Conservation (phyloP, 2,888 invertebrate genomes). For the Lepidochitona cinerea region DNA sequence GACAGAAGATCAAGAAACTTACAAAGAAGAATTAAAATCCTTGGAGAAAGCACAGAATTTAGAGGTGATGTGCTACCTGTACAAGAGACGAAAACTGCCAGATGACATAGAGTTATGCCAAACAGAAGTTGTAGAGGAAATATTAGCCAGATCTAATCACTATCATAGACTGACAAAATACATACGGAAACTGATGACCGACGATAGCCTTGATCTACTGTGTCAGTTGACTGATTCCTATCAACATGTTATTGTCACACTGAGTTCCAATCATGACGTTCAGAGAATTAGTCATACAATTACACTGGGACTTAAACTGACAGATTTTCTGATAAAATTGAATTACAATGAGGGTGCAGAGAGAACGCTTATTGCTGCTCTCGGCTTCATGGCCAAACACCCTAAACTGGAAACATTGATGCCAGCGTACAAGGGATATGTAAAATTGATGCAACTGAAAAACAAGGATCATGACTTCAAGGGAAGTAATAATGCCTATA, state of each 20-base stretch:
- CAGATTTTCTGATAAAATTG: conserved; percentile 53
- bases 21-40: conserved; percentile 47
- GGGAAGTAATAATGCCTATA: conserved; percentile 50
- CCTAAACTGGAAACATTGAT: conserved; percentile 56
- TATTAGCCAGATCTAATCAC: conserved; percentile 47
- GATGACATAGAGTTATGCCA: conserved; percentile 60
- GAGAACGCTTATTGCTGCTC: conserved; percentile 41
- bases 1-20: conserved; percentile 45
- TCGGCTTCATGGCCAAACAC: conserved; percentile 49
- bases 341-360: conserved; percentile 51
- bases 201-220: conserved; percentile 42
- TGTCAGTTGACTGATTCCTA: conserved; percentile 50
- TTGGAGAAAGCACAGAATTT: conserved; percentile 51
- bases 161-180: conserved; percentile 60
- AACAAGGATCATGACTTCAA: conserved; percentile 54
- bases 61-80: conserved; percentile 53
- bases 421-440: conserved; percentile 52
- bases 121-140: conserved; percentile 56
- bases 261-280: conserved; percentile 43
- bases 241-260: conserved; percentile 30
- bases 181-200: conserved; percentile 41
- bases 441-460: conserved; percentile 55
- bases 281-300: conserved; percentile 43
- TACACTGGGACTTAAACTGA: conserved; percentile 48
- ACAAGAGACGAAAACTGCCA: conserved; percentile 50